phyloP scores from a whole-genome alignment of 1,140 invertebrate species.

The Aphaenogaster floridana region DNA sequence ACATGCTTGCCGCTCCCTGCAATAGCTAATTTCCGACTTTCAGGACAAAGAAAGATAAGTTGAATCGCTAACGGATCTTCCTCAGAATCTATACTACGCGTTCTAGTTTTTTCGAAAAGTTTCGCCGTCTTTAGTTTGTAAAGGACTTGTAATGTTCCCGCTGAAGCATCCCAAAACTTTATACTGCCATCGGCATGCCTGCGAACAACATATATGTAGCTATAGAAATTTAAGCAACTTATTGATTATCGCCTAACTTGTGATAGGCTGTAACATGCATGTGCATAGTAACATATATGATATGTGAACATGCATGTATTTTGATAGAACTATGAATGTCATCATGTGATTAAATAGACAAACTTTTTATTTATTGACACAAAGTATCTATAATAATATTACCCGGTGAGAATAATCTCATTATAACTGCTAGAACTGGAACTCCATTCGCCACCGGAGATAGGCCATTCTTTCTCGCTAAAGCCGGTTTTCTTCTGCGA shows the following conservation, averaged over 20 bases:
- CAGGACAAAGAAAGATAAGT: constrained; percentile 96
- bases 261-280: not conserved
- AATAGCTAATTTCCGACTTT: constrained; percentile 95
- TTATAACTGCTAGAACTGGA: constrained; percentile 97
- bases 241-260: constrained; percentile 23
- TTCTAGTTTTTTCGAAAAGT: constrained; percentile 93
- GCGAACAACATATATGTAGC: constrained; percentile 75
- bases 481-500: constrained; percentile 94
- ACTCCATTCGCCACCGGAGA: constrained; percentile 98
- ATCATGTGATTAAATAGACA: not conserved
- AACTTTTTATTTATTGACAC: not conserved
- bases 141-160: constrained; percentile 96
- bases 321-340: not conserved
- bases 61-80: constrained; percentile 98
- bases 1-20: constrained; percentile 97
- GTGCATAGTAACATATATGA: not conserved
- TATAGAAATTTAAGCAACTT: constrained; percentile 52
- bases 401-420: constrained; percentile 98
- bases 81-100: constrained; percentile 88
- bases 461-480: constrained; percentile 98
- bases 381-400: constrained; percentile 71
- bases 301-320: not conserved
- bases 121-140: constrained; percentile 99
- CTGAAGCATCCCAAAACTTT: constrained; percentile 99
- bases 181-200: constrained; percentile 98